These are phyloP conservation scores for Darevskia nairensis DNA, from an alignment of 2,797 vertebrate genomes.

Conservation along the genomic window DNA sequence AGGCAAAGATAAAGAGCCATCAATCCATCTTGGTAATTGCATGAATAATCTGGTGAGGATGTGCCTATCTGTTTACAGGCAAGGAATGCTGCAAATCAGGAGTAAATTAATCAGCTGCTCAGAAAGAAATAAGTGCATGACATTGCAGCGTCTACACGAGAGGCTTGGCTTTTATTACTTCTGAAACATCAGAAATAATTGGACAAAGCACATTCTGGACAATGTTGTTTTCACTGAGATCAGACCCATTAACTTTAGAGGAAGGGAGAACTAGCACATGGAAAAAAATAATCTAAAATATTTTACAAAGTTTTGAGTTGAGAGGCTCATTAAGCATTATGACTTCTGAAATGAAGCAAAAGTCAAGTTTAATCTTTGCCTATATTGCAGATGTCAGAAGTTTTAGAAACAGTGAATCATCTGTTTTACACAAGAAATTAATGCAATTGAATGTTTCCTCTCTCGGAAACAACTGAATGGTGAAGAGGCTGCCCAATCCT, in stretches of 20 bases:
- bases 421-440: background rate
- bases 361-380: background rate
- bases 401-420: background rate
- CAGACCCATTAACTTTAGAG: background rate
- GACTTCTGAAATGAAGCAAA: conserved; percentile 17
- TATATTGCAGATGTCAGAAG: background rate
- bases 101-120: background rate
- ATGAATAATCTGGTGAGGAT: background rate
- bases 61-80: background rate
- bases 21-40: conserved; percentile 21
- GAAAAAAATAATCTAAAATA: background rate
- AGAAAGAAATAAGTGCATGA: background rate
- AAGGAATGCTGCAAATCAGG: background rate
- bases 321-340: conserved; percentile 24
- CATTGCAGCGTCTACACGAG: conserved; percentile 7
- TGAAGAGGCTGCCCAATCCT: background rate
- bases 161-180: background rate
- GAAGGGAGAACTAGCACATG: background rate
- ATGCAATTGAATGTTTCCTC: background rate
- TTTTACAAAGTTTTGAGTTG: conserved; percentile 24
- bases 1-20: conserved; percentile 25
- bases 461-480: background rate
- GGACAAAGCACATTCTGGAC: background rate
- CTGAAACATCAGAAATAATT: conserved; percentile 27
- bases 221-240: fast-evolving